Conservation (phyloP, 2,888 invertebrate genomes). For the Chirona hameri region DNA sequence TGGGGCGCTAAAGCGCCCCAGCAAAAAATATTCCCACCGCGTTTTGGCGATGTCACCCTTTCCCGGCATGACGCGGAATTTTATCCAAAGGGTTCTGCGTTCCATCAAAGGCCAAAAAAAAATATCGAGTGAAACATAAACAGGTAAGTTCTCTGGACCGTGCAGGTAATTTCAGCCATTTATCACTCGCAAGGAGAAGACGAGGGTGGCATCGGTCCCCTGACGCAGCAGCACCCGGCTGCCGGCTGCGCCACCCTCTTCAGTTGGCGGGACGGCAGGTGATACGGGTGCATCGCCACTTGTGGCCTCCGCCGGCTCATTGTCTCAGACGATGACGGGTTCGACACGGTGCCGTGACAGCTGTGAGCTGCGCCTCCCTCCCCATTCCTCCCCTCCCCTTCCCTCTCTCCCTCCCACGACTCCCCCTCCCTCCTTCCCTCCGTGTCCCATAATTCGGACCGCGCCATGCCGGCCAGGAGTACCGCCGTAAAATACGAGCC, state of each 20-base stretch:
- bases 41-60: not conserved
- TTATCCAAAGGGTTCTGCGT: not conserved
- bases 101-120: not conserved
- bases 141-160: not conserved
- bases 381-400: too few relatives aligned
- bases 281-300: too few relatives aligned
- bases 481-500: not conserved
- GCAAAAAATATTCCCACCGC: conserved; percentile 11
- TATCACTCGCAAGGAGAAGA: not conserved
- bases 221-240: not conserved
- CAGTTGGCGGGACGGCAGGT: too few relatives aligned
- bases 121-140: not conserved
- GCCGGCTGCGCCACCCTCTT: not conserved
- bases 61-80: not conserved
- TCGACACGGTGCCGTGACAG: not conserved
- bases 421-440: too few relatives aligned
- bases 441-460: too few relatives aligned
- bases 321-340: not conserved
- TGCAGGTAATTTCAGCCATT: not conserved
- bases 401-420: too few relatives aligned
- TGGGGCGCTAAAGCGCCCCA: not conserved
- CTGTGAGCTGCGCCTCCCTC: not conserved
- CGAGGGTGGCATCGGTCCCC: not conserved
- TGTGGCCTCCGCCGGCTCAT: not conserved
- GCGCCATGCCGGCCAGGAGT: too few relatives aligned